These are phyloP conservation scores for Regulus satrapa DNA, from an alignment of 2,113 vertebrate genomes.

Conservation along the genomic window DNA sequence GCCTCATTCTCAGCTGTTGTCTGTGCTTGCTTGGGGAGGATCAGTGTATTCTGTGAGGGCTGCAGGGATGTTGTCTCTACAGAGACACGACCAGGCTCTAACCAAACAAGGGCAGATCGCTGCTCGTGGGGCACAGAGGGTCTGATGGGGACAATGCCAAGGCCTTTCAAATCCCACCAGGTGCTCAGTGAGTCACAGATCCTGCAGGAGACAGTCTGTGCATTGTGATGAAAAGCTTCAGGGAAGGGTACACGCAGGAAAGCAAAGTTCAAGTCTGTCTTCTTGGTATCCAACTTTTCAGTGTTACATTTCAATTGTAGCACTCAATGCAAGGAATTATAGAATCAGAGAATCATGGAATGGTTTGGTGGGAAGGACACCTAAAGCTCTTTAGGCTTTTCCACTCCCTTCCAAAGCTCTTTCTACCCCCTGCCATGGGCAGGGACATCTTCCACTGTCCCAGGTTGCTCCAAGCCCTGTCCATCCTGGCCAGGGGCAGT, in stretches of 20 bases:
- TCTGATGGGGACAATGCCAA: not conserved
- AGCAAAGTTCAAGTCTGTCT: not conserved
- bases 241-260: not conserved
- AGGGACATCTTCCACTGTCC: not conserved
- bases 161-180: not conserved
- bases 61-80: not conserved
- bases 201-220: not conserved
- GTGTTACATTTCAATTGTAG: not conserved
- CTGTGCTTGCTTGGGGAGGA: not conserved
- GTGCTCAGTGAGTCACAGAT: not conserved
- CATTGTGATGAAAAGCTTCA: not conserved
- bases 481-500: rapidly evolving
- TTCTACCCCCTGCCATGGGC: not conserved
- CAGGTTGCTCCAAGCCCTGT: rapidly evolving
- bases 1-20: conserved; percentile 65
- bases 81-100: not conserved
- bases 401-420: too few species aligned
- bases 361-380: not conserved
- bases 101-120: conserved; percentile 41
- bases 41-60: not conserved
- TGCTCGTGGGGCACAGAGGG: not conserved
- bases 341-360: not conserved
- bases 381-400: too few species aligned
- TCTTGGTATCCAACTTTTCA: not conserved
- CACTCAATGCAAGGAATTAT: not conserved